Base-by-base conservation (phyloP, 2,797 vertebrate species). In the Sorex maritimensis region DNA sequence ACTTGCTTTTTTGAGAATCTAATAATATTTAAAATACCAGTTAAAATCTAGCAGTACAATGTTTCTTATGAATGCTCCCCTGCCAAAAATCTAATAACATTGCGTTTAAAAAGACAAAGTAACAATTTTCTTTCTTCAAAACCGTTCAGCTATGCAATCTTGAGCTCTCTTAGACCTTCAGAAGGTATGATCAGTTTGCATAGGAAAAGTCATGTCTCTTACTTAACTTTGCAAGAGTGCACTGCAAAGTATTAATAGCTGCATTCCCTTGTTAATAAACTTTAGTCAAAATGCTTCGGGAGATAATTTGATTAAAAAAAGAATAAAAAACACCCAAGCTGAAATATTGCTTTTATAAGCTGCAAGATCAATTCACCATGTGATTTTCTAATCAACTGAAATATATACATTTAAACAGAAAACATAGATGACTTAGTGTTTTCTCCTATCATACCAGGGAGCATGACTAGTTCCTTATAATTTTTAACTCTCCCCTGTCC, bases 221-320 rank as follows among this genome's bases (percentile, higher is more conserved):
- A 81, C 84, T 79, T 93, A 68, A 94, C 86, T 95, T 92, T 88
- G 94, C 92, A 93, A 96, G 87, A 91, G 85, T 92, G 85, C 87
- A 81, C 79, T 38, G 34, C 49, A 83, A 83, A 93, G 82, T 82
- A 23, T 86, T 91, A 74, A 84, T 69, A 90, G 89, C 86, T 71
- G 67, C 78, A 88, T 49, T 82, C 77, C 94, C 80, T 95, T 91
- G 52, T 96, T 96, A 97, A 95, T 94, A 97, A 97, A 96, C 89
- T 94, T 93, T 85, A 92, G 93, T 80, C 90, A 94, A 81, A 91
- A 96, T 75, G 81, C 74, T 90, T 72, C 91, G 44, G 90, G 90
- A 97, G 87, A 94, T 96, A 90, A 96, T 94, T 96, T 96, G 93
- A 95, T 94, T 95, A 84, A 95, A 90, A 91, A 93, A 95, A 92